Conservation (phyloP, 2,113 vertebrate species). For the Papio anubis region DNA sequence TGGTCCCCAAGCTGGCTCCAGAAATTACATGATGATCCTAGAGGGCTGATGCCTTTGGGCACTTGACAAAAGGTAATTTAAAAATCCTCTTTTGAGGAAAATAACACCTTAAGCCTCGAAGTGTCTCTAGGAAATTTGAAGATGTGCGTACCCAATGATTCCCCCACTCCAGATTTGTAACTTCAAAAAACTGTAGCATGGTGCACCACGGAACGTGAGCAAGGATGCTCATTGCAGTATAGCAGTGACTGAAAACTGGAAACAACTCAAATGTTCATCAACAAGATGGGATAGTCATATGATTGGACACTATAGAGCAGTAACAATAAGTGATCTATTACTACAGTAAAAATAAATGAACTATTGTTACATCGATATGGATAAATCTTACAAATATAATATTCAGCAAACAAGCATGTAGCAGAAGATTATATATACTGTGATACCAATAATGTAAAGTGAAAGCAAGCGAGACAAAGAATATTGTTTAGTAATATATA, state of each 20-base stretch:
- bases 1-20: not conserved
- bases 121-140: not conserved
- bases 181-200: not conserved
- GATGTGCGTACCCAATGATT: not conserved
- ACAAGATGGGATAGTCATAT: not conserved
- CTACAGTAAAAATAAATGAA: not conserved
- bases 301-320: not conserved
- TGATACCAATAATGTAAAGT: not conserved
- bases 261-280: not conserved
- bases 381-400: not conserved
- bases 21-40: not conserved
- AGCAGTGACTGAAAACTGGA: not conserved
- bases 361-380: not conserved
- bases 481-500: not conserved
- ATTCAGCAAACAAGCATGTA: not conserved
- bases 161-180: not conserved
- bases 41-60: not conserved
- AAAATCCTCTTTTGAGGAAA: constrained; percentile 1
- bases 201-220: not conserved
- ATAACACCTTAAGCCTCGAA: not conserved
- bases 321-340: not conserved
- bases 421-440: not conserved
- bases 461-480: not conserved
- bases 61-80: not conserved
- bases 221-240: not conserved